phyloP scores from a whole-genome alignment of 2,888 invertebrate genomes.

The Hesperia comma region DNA sequence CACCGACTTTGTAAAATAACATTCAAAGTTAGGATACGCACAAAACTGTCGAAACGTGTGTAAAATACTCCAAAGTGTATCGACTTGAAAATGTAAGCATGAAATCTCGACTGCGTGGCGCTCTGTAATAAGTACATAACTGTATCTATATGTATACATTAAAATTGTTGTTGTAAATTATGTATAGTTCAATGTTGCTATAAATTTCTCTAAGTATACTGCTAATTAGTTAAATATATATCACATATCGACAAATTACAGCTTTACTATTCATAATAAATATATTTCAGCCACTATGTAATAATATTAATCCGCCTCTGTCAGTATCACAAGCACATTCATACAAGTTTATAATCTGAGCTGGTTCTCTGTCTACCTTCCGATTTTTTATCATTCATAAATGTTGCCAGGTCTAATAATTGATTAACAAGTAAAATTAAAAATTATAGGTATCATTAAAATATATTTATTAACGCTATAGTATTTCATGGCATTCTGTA shows the following conservation, averaged over 20 bases:
- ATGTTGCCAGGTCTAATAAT: constrained; percentile 15
- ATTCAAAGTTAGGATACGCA: constrained; percentile 40
- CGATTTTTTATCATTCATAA: constrained; percentile 19
- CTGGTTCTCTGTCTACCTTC: constrained; percentile 22
- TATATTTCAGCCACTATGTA: constrained; percentile 25
- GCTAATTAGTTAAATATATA: constrained; percentile 30
- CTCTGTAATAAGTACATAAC: constrained; percentile 48
- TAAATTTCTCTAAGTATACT: constrained; percentile 35
- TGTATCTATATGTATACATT: constrained; percentile 50
- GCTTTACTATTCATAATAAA: constrained; percentile 30
- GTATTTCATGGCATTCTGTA: not conserved
- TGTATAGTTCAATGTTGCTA: constrained; percentile 61
- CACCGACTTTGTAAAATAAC: constrained; percentile 51
- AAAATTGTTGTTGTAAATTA: constrained; percentile 60
- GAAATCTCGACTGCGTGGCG: constrained; percentile 19
- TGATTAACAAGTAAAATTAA: not conserved
- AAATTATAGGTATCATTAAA: not conserved
- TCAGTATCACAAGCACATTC: constrained; percentile 22
- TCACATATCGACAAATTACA: constrained; percentile 36
- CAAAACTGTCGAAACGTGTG: constrained; percentile 44
- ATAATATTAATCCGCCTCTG: constrained; percentile 34
- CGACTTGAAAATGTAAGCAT: constrained; percentile 9
- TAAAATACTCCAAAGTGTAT: constrained; percentile 32
- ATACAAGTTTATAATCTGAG: constrained; percentile 16
- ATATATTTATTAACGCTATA: too few relatives aligned